phyloP scores from a whole-genome alignment of 2,888 invertebrate species.

The Lasioglossum morio region DNA sequence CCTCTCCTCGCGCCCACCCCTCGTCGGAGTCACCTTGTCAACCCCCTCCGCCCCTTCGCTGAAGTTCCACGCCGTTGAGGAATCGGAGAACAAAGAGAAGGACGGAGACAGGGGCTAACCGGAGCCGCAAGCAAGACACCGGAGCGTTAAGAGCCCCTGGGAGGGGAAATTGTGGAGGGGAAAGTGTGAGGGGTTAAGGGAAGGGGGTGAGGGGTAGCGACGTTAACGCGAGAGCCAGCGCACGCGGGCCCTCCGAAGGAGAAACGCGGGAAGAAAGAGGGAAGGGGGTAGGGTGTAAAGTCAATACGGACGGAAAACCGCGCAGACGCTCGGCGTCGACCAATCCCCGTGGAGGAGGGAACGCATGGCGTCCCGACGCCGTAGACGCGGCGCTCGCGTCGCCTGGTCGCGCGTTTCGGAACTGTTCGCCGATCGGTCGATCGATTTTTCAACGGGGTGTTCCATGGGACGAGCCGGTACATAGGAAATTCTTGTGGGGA shows the following conservation, averaged over 20 bases:
- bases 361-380: conserved; percentile 74
- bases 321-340: conserved; percentile 78
- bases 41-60: conserved; percentile 17
- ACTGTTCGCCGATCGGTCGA: background rate
- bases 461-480: background rate
- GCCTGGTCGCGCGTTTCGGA: conserved; percentile 40
- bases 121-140: background rate
- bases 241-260: conserved; percentile 20
- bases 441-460: background rate
- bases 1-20: conserved; percentile 13
- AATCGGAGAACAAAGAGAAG: conserved; percentile 7
- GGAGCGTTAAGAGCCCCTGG: background rate
- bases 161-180: background rate
- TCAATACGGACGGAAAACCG: conserved; percentile 79
- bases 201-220: background rate
- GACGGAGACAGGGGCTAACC: background rate
- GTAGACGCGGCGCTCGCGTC: conserved; percentile 20
- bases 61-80: background rate
- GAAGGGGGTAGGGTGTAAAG: conserved; percentile 71
- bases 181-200: background rate
- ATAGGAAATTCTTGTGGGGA: background rate
- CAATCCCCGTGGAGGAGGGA: conserved; percentile 71
- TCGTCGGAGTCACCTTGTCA: background rate
- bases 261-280: conserved; percentile 24
- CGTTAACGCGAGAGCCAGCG: conserved; percentile 7